phyloP scores from a whole-genome alignment of 2,888 invertebrate genomes.

The Callyntrura guangdongensis region DNA sequence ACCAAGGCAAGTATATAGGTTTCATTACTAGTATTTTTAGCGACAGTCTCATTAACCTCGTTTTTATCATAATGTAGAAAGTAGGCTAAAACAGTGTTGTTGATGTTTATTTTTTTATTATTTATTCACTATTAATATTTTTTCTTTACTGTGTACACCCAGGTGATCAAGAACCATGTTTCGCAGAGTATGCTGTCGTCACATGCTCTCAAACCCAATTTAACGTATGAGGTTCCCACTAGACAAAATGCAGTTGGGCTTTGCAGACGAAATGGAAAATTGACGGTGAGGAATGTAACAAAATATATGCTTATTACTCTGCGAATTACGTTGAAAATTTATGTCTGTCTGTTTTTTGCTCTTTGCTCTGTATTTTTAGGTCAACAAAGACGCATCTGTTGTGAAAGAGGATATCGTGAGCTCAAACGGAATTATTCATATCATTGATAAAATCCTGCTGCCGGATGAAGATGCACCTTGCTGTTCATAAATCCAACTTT shows the following conservation, averaged over 20 bases:
- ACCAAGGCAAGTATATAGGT: slow-evolving; percentile 85
- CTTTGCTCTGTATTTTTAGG: slow-evolving; percentile 85
- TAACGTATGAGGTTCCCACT: slow-evolving; percentile 86
- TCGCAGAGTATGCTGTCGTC: slow-evolving; percentile 86
- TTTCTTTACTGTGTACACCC: not conserved
- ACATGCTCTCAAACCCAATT: slow-evolving; percentile 86
- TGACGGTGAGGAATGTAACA: slow-evolving; percentile 84
- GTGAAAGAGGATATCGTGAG: slow-evolving; percentile 86
- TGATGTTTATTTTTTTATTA: too few species aligned
- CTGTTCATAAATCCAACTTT: slow-evolving; percentile 27
- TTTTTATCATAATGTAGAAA: too few species aligned
- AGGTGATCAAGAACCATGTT: slow-evolving; percentile 87
- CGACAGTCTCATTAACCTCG: too few species aligned
- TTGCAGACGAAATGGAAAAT: slow-evolving; percentile 85
- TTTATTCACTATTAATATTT: not conserved
- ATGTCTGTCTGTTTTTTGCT: not conserved
- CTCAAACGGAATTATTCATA: slow-evolving; percentile 87
- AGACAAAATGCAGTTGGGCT: slow-evolving; percentile 86
- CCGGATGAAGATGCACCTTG: slow-evolving; percentile 85
- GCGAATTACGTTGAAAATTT: not conserved
- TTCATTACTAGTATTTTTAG: not conserved
- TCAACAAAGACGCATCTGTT: slow-evolving; percentile 86
- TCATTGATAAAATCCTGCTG: slow-evolving; percentile 86
- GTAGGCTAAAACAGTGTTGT: too few species aligned
- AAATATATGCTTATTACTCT: not conserved